Evolutionary conservation across 2,113 vertebrate genomes (phyloP), one percentile per base, ranked within the genome.

Genomic region (Neopipo cinnamomea): DNA sequence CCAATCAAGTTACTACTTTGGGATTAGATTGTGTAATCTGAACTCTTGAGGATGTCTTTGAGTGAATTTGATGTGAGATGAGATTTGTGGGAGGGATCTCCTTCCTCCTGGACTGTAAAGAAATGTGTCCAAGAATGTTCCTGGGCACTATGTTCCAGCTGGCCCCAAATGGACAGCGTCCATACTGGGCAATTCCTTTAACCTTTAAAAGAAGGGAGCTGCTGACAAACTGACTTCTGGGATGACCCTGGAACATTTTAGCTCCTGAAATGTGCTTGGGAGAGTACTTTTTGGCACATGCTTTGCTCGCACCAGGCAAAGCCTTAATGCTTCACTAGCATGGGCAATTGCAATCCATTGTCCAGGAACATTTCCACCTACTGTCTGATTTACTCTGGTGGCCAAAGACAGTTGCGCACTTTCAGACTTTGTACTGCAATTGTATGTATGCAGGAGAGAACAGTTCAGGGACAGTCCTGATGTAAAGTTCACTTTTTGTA

Each of bases 331-430:
- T 87, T 95, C 73, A 44, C 28, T 78, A 75, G 56, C 1, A 1
- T 72, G 65, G 70, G 35, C 92, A 95, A 81, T 81, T 72, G 39
- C 73, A 84, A 63, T 37, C 46, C 71, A 70, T 85, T 66, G 82
- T 80, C 79, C 86, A 83, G 75, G 85, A 94, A 88, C 83, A 84
- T 80, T 91, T 92, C 63, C 72, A 93, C 58, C 79, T 91, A 33
- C 75, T 70, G n/a, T 59, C 67, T 88, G 82, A 93, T 85, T 85
- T 70, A 80, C 7, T 12, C 62, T 66, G n/a, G 37, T 53, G 46
- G 41, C 25, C 71, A 80, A 37, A 74, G 41, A 74, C 20, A 16
- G 9, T 24, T 12, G 2, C 0, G 0, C 10, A 22, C 65, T 89
- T 91, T 44, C 74, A 95, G 62, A 35, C 67, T 91, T 89, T 47